Evolutionary conservation across 2,888 invertebrate genomes (phyloP).

Genomic region (Cerastis rubricosa): DNA sequence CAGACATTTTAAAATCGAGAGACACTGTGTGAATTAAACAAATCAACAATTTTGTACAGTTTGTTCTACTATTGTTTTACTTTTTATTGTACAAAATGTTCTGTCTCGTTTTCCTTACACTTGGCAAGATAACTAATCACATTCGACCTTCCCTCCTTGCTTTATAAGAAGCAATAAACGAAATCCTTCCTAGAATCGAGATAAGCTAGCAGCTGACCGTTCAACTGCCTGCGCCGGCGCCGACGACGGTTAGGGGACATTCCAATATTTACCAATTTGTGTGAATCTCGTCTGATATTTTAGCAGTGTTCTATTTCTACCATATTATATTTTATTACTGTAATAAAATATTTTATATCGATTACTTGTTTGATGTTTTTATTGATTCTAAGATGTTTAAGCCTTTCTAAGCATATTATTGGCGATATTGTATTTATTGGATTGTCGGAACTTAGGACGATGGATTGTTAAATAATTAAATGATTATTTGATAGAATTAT

Average conservation of each 20-base stretch:
- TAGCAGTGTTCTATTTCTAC: neutral
- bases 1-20: neutral
- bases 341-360: neutral
- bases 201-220: neutral
- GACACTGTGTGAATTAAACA: neutral
- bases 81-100: neutral
- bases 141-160: neutral
- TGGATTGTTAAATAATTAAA: neutral
- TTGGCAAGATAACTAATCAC: neutral
- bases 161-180: slow-evolving; percentile 8
- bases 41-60: neutral
- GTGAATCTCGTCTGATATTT: slow-evolving; percentile 2
- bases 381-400: slow-evolving; percentile 5
- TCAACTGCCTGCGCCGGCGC: neutral
- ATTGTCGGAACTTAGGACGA: slow-evolving; percentile 3
- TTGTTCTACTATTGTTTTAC: neutral
- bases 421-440: slow-evolving; percentile 23
- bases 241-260: neutral
- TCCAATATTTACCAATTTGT: neutral
- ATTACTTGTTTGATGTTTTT: slow-evolving; percentile 5
- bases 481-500: neutral
- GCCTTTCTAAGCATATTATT: slow-evolving; percentile 10
- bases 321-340: neutral
- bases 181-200: slow-evolving; percentile 19
- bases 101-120: neutral